Evolutionary conservation across 2,113 vertebrate genomes (phyloP).

Genomic region (Crocuta crocuta): DNA sequence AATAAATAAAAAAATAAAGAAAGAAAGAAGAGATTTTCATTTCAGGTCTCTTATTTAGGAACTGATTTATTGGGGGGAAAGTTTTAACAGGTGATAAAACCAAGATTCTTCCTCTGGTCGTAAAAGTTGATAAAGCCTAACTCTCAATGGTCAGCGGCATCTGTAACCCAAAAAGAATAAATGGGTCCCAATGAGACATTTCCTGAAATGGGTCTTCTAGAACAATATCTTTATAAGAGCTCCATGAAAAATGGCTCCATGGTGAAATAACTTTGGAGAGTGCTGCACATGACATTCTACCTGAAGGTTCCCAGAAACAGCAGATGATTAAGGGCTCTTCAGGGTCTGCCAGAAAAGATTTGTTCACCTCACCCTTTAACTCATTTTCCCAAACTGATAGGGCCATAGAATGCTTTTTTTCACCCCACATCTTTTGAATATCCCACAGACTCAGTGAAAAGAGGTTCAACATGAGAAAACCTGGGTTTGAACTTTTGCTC

Average conservation of each 20-base stretch:
- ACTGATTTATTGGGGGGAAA: background rate
- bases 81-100: background rate
- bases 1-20: background rate
- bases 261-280: background rate
- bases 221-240: background rate
- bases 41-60: background rate
- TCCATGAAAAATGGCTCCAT: background rate
- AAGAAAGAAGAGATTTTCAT: background rate
- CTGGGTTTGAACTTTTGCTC: background rate
- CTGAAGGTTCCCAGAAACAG: background rate
- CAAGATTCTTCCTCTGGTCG: background rate
- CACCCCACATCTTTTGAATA: background rate
- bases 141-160: background rate
- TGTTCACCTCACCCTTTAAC: background rate
- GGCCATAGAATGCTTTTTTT: background rate
- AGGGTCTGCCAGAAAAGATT: background rate
- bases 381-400: background rate
- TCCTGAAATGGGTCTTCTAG: background rate
- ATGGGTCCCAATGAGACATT: background rate
- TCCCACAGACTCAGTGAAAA: background rate
- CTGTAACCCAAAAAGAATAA: background rate
- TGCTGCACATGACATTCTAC: fast-evolving
- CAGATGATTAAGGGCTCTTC: background rate
- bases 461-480: background rate
- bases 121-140: background rate